These are phyloP conservation scores for Riparia riparia DNA, from an alignment of 2,113 vertebrate species.

Conservation along the genomic window DNA sequence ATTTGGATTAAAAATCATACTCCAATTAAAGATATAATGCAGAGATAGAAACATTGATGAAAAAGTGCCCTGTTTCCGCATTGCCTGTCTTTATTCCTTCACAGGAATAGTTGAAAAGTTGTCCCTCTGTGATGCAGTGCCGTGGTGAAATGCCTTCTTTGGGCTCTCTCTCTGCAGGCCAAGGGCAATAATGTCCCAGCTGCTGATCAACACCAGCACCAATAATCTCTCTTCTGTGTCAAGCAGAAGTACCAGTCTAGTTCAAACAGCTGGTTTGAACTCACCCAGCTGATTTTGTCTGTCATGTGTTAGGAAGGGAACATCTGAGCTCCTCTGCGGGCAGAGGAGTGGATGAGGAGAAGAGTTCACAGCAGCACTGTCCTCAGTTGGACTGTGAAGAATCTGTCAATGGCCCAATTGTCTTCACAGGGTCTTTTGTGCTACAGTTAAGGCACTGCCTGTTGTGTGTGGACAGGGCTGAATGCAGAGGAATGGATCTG, in stretches of 20 bases:
- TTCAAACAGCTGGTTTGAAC: neutral
- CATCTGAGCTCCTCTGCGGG: neutral
- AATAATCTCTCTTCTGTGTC: neutral
- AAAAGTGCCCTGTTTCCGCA: neutral
- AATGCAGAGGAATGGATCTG: neutral
- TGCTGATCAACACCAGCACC: neutral
- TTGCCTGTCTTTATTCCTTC: neutral
- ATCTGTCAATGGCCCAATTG: neutral
- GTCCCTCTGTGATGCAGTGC: neutral
- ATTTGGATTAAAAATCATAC: neutral
- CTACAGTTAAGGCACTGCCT: neutral
- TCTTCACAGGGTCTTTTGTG: neutral
- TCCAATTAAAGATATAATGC: neutral
- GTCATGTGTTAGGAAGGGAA: neutral
- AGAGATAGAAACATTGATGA: accelerated
- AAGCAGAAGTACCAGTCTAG: neutral
- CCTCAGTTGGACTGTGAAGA: neutral
- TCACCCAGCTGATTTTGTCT: neutral
- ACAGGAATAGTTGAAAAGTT: neutral
- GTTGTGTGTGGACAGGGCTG: neutral
- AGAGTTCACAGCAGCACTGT: neutral
- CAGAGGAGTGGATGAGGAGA: neutral
- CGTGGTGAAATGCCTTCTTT: neutral
- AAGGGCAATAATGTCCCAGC: neutral
- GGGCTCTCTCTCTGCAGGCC: neutral